phyloP scores from a whole-genome alignment of 2,797 vertebrate genomes.

The Threskiornis aethiopicus region DNA sequence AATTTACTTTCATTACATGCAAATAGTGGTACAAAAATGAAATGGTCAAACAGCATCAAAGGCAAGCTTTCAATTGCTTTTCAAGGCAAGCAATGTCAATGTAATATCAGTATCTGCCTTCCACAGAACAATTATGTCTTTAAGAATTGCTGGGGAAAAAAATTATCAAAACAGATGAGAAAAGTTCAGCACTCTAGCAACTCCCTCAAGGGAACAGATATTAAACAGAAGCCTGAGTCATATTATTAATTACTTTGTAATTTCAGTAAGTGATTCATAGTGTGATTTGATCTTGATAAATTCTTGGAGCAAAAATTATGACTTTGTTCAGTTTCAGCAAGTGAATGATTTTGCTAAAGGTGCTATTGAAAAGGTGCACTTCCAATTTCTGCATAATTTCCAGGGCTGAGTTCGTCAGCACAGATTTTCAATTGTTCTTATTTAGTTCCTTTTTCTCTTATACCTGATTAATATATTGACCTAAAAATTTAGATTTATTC shows the following conservation, averaged over 20 bases:
- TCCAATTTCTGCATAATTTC: background rate
- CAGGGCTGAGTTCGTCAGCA: background rate
- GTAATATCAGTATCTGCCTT: background rate
- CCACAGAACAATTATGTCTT: background rate
- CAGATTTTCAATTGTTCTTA: background rate
- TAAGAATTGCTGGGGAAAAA: background rate
- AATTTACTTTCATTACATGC: background rate
- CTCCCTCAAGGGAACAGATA: background rate
- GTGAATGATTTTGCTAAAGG: background rate
- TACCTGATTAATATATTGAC: background rate
- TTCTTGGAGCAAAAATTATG: background rate
- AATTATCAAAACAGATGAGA: background rate
- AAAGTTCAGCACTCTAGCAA: background rate
- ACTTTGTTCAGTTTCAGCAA: background rate
- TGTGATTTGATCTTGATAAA: background rate
- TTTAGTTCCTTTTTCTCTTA: background rate
- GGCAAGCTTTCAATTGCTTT: background rate
- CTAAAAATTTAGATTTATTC: background rate
- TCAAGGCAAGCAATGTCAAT: background rate
- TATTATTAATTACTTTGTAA: background rate
- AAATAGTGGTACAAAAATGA: background rate
- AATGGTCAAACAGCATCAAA: background rate
- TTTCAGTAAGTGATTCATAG: background rate
- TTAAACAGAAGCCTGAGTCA: background rate
- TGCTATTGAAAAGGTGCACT: background rate